These are phyloP conservation scores for Shargacucullia verbasci DNA, from an alignment of 2,888 invertebrate species.

Conservation along the genomic window DNA sequence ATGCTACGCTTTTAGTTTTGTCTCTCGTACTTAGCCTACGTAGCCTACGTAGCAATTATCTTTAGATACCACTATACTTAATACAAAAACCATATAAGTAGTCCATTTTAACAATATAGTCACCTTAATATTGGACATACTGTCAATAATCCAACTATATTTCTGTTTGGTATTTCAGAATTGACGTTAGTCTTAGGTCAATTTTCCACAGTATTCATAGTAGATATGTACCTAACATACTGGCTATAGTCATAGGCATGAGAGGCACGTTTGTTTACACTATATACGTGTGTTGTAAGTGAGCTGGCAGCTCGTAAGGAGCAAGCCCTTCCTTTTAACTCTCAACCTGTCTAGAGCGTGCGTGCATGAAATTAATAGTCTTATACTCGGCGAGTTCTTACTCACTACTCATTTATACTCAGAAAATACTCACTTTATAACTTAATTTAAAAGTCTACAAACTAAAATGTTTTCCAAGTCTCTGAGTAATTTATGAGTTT, in stretches of 20 bases:
- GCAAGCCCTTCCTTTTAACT: slow-evolving; percentile 27
- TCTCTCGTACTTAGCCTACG: no score
- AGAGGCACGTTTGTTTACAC: slow-evolving; percentile 37
- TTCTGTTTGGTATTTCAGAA: no score
- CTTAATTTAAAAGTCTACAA: slow-evolving; percentile 22
- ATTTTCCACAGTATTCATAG: no score
- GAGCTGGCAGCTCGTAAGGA: slow-evolving; percentile 22
- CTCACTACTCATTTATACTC: slow-evolving; percentile 13
- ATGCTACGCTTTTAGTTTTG: no score
- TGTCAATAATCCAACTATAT: no score
- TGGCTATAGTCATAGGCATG: slow-evolving; percentile 1
- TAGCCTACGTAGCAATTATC: no score
- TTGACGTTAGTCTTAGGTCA: no score
- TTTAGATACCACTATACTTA: no score
- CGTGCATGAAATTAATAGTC: slow-evolving; percentile 40
- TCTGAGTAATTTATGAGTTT: slow-evolving; percentile 57
- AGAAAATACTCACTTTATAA: slow-evolving; percentile 6
- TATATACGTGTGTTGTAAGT: slow-evolving; percentile 33
- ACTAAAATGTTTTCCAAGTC: slow-evolving; percentile 20
- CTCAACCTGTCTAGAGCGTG: slow-evolving; percentile 31
- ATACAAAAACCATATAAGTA: no score
- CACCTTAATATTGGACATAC: no score
- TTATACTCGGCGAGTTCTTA: not conserved
- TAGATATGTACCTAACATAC: no score
- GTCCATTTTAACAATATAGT: no score